Evolutionary conservation across 1,140 invertebrate species (phyloP).

Genomic region (Potamilus streckersoni): DNA sequence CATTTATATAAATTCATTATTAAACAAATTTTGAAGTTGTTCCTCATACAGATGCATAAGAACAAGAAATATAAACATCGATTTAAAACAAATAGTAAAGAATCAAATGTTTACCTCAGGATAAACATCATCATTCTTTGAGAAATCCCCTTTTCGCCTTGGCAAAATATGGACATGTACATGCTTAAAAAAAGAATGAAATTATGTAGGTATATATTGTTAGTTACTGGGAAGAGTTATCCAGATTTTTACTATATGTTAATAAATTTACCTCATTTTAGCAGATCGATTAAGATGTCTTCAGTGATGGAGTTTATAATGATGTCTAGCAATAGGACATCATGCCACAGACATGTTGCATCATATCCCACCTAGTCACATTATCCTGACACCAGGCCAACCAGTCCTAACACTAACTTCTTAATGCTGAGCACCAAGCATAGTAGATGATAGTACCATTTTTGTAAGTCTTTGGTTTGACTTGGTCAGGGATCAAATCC

Average conservation of each 20-base stretch:
- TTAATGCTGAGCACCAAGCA: too few relatives aligned
- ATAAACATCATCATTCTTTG: conserved; percentile 84
- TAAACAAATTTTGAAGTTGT: too few relatives aligned
- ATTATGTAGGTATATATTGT: background rate
- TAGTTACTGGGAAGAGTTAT: background rate
- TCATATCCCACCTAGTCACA: background rate
- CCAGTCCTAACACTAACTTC: too few relatives aligned
- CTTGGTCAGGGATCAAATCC: too few relatives aligned
- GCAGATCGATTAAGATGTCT: background rate
- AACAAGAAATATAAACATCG: background rate
- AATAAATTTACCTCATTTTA: background rate
- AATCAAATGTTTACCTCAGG: conserved; percentile 62
- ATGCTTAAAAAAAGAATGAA: conserved; percentile 73
- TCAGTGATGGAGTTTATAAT: background rate
- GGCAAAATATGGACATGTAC: conserved; percentile 89
- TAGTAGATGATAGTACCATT: too few relatives aligned
- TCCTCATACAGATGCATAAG: too few relatives aligned
- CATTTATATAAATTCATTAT: too few relatives aligned
- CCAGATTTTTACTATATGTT: too few relatives aligned
- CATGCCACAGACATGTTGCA: background rate
- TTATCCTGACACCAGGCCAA: background rate
- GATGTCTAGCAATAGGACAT: background rate
- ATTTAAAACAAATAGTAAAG: background rate
- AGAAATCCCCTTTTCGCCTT: conserved; percentile 80
- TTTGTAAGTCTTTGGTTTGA: too few relatives aligned